phyloP scores from a whole-genome alignment of 2,113 vertebrate genomes.

The Phaetusa simplex region DNA sequence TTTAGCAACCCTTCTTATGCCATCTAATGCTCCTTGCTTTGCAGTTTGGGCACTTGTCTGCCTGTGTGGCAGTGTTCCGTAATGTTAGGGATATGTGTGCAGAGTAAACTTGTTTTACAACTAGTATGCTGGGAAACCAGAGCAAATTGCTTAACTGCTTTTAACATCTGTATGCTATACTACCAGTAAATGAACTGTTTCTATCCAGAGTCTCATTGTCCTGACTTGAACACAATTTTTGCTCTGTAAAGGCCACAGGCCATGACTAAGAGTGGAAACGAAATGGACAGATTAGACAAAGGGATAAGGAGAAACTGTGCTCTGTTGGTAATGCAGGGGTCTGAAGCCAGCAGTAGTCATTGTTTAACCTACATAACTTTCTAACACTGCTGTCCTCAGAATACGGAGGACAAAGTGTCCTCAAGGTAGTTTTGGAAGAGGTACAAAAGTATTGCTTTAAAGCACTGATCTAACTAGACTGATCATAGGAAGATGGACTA shows the following conservation, averaged over 20 bases:
- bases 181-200: not conserved
- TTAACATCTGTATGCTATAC: not conserved
- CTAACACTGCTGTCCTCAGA: not conserved
- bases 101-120: not conserved
- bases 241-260: not conserved
- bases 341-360: not conserved
- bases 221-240: not conserved
- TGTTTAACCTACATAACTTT: not conserved
- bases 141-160: not conserved
- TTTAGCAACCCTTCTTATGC: not conserved
- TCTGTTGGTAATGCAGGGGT: not conserved
- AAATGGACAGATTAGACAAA: not conserved
- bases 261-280: not conserved
- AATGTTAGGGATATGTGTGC: fast-evolving
- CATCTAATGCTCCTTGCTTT: not conserved
- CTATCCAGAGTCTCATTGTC: not conserved
- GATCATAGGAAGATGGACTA: not conserved
- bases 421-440: not conserved
- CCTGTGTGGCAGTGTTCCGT: not conserved
- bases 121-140: not conserved
- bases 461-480: not conserved
- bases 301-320: not conserved
- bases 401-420: fast-evolving
- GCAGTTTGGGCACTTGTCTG: not conserved
- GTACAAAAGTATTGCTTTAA: not conserved